phyloP scores from a whole-genome alignment of 1,140 invertebrate species.

The Ceratoteleas bidentatus region DNA sequence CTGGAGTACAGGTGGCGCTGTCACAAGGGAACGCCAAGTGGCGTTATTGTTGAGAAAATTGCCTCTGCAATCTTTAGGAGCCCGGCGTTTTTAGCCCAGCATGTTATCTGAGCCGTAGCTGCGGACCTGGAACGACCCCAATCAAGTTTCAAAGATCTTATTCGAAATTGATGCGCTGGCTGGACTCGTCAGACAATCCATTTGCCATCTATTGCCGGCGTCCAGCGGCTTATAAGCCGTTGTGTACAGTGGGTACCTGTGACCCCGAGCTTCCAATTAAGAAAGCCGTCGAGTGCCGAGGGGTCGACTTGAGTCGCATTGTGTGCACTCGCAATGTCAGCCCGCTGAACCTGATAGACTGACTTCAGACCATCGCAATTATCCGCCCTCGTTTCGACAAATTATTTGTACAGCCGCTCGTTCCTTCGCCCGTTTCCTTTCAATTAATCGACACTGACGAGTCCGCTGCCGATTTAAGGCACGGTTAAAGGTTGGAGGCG shows the following conservation, averaged over 20 bases:
- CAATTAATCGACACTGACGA: slow-evolving; percentile 35
- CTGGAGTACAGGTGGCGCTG: slow-evolving; percentile 40
- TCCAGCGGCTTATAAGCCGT: slow-evolving; percentile 48
- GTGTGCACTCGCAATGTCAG: slow-evolving; percentile 39
- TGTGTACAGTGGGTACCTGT: slow-evolving; percentile 47
- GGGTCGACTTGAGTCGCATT: slow-evolving; percentile 39
- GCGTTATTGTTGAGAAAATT: slow-evolving; percentile 69
- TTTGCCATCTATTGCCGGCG: slow-evolving; percentile 58
- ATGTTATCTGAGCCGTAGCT: slow-evolving; percentile 55
- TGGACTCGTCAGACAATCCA: slow-evolving; percentile 63
- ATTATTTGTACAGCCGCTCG: slow-evolving; percentile 29
- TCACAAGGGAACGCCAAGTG: slow-evolving; percentile 59
- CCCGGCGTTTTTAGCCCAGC: slow-evolving; percentile 49
- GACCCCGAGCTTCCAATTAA: slow-evolving; percentile 56
- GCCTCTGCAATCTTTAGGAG: slow-evolving; percentile 69
- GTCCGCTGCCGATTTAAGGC: slow-evolving; percentile 4
- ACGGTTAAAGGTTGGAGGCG: no score
- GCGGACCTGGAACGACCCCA: slow-evolving; percentile 53
- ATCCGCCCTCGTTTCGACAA: slow-evolving; percentile 43
- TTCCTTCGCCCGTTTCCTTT: slow-evolving; percentile 28
- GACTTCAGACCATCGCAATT: slow-evolving; percentile 39
- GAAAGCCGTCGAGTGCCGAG: slow-evolving; percentile 45
- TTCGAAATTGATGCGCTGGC: slow-evolving; percentile 66
- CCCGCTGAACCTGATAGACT: slow-evolving; percentile 48
- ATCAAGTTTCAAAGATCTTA: slow-evolving; percentile 69